Base-by-base conservation (phyloP, 2,797 vertebrate genomes). In the Philypnodon macrostomus region DNA sequence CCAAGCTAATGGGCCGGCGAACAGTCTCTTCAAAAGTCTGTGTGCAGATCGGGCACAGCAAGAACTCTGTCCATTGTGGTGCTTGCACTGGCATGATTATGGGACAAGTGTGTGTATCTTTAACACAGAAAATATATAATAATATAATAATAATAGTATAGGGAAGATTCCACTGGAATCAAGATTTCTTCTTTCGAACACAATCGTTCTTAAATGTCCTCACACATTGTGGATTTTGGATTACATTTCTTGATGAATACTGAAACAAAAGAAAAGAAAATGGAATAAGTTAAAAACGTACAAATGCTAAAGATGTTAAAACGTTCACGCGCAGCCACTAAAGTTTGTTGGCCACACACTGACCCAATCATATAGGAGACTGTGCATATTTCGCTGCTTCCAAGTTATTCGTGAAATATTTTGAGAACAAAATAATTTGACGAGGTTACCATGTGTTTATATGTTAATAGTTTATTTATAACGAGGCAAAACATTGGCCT, bases 131-230 rank as follows among this genome's bases (percentile, higher is more conserved):
- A 66, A 80, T 77, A 80, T 69, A 74, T 75, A 77, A 84, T 80
- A 86, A 84, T 64, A 73, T 83, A 75, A 66, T 74, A 62, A 69
- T 71, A 67, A 65, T 77, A 70, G 77, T 83, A 81, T 85, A 85
- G 81, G 77, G 57, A 87, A 95, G 95, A 97, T 98, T 98, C 96
- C 95, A 98, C 96, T 98, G 96, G 95, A 98, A 98, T 98, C 96
- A 97, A 94, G 80, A 81, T 66, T 82, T 67, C 77, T 85, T 84
- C 82, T 87, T 85, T 75, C 84, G 83, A 88, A 90, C 89, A 85
- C 63, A 88, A 88, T 81, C 63, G 87, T 87, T 89, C 84, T 89
- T 85, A 85, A 85, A 88, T 82, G 85, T 88, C 72, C 76, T 88
- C 86, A 89, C 85, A 86, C 81, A 90, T 91, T 86, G 86, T 84